Conservation (phyloP, 2,888 invertebrate genomes). For the Tupiocoris notatus region DNA sequence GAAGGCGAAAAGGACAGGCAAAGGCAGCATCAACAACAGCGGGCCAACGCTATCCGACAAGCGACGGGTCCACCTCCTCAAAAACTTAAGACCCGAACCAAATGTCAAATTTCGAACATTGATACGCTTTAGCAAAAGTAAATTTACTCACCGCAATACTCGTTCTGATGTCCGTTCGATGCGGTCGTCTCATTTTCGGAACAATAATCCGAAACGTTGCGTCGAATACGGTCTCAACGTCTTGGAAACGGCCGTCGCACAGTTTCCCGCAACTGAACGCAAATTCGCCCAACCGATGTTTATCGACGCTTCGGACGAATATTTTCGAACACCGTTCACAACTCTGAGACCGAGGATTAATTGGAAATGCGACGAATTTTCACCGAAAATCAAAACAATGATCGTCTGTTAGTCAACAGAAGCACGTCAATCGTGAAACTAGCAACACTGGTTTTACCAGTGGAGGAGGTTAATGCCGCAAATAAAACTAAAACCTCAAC, state of each 20-base stretch:
- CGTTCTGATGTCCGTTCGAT: neutral
- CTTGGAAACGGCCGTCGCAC: neutral
- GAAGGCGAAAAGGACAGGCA: constrained; percentile 22
- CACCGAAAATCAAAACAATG: constrained; percentile 18
- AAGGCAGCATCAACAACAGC: constrained; percentile 8
- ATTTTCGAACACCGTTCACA: neutral
- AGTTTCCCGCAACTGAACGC: neutral
- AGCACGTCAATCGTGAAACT: constrained; percentile 25
- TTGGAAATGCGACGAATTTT: neutral
- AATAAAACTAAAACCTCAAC: constrained; percentile 20
- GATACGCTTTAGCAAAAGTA: too few relatives aligned
- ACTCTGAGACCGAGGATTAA: neutral
- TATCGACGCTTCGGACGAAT: neutral
- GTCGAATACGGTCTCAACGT: neutral
- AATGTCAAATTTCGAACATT: neutral
- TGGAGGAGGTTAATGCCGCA: constrained; percentile 35
- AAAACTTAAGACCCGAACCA: too few relatives aligned
- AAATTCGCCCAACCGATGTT: neutral
- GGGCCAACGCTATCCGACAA: neutral
- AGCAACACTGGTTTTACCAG: constrained; percentile 28
- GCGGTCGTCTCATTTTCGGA: neutral
- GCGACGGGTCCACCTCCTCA: too few relatives aligned
- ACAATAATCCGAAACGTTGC: neutral
- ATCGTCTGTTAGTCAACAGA: constrained; percentile 28
- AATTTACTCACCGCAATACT: neutral